A percentile compares a stretch with the other conserved stretches of the same genome.
Conservation (phyloP, 2,113 vertebrate genomes). For the Cyphomyrus discorhynchus region DNA sequence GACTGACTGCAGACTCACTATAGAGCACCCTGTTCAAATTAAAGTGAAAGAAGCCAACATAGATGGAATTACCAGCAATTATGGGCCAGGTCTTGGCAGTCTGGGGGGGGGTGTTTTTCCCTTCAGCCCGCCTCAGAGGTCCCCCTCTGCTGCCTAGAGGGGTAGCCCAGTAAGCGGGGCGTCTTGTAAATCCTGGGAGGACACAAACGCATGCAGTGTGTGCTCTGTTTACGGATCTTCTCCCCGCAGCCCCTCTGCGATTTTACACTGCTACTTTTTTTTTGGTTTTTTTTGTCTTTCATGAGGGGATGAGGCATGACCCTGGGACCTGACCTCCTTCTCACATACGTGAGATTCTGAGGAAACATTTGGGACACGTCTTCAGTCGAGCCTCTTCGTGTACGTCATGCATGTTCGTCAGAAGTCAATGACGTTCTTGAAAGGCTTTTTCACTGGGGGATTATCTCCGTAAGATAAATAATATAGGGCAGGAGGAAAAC, state of each 20-base stretch:
- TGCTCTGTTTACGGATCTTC: background rate
- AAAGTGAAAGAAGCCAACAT: constrained; percentile 36
- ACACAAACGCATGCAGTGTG: background rate
- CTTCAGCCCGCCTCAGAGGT: constrained; percentile 6
- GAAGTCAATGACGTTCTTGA: background rate
- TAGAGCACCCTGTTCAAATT: constrained; percentile 50
- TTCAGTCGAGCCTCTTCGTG: no score
- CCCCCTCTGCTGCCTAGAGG: constrained; percentile 21
- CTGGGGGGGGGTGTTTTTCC: constrained; percentile 13
- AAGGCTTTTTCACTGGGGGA: background rate
- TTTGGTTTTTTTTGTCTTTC: background rate
- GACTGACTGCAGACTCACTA: constrained; percentile 51
- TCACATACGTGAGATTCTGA: background rate
- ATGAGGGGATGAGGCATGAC: background rate
- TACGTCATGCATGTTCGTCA: background rate
- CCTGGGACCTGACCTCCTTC: background rate
- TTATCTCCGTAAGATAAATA: background rate
- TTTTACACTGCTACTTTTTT: background rate
- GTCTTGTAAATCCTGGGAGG: constrained; percentile 28
- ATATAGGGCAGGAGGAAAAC: background rate
- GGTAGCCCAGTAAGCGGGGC: constrained; percentile 10
- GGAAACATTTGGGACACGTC: background rate
- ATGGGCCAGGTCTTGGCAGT: constrained; percentile 26
- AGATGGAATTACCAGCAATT: constrained; percentile 46
- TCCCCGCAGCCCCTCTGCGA: background rate